A percentile compares a stretch with the other conserved stretches of the same genome.
Conservation (phyloP, 1,140 invertebrate species). For the Mylabris phalerata region DNA sequence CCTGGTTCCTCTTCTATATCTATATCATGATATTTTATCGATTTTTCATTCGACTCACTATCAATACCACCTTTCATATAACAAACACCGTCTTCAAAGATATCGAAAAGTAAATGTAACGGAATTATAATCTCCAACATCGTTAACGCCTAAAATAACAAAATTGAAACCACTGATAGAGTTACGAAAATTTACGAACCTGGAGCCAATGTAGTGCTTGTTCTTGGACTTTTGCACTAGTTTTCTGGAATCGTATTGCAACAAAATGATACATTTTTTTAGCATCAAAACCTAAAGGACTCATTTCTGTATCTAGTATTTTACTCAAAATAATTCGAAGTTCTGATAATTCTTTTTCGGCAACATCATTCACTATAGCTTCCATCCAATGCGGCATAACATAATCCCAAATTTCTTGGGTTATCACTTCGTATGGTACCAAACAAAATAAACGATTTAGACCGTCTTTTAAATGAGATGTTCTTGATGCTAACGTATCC, state of each 20-base stretch:
- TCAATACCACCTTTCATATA: constrained; percentile 53
- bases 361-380: constrained; percentile 90
- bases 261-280: constrained; percentile 95
- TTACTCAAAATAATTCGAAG: constrained; percentile 91
- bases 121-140: constrained; percentile 85
- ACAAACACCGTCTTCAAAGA: constrained; percentile 78
- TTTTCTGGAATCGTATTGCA: constrained; percentile 75
- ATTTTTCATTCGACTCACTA: constrained; percentile 45
- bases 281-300: constrained; percentile 87
- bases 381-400: constrained; percentile 99
- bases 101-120: constrained; percentile 73
- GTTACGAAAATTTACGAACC: constrained; percentile 43
- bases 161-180: background rate
- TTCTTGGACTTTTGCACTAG: constrained; percentile 79
- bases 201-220: constrained; percentile 95
- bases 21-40: constrained; percentile 41
- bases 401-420: constrained; percentile 92
- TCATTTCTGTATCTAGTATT: constrained; percentile 94
- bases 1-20: constrained; percentile 36
- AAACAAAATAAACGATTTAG: constrained; percentile 87
- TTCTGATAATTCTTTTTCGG: constrained; percentile 84
- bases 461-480: constrained; percentile 92
- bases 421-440: constrained; percentile 96
- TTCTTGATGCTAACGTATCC: constrained; percentile 82
- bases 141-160: constrained; percentile 58